These are phyloP conservation scores for Tadarida brasiliensis DNA, from an alignment of 2,797 vertebrate species.

Conservation along the genomic window DNA sequence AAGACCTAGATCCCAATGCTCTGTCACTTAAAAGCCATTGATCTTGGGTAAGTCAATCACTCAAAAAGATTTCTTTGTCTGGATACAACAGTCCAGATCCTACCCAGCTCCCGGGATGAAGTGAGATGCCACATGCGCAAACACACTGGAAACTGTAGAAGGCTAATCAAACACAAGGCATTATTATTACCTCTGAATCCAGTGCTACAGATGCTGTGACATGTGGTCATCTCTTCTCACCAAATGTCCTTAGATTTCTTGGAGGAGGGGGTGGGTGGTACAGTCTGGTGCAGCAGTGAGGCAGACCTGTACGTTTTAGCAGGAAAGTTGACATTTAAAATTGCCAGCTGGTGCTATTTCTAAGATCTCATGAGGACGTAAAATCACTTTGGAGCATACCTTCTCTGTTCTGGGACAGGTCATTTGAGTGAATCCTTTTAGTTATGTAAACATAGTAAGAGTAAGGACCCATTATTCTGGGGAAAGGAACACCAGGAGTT, in stretches of 20 bases:
- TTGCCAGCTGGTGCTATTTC: background rate
- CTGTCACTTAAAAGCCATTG: background rate
- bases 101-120: slow-evolving; percentile 6
- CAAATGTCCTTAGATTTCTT: slow-evolving; percentile 19
- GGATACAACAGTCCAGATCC: background rate
- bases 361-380: background rate
- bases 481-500: background rate
- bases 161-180: background rate
- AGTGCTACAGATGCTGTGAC: background rate
- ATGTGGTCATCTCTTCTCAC: background rate
- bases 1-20: background rate
- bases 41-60: background rate
- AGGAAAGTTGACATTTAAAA: background rate
- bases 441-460: background rate
- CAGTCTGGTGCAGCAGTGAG: background rate
- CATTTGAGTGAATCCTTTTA: background rate
- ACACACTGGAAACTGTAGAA: background rate
- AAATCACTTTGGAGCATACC: background rate
- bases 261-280: background rate
- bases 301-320: background rate
- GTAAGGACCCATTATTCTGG: background rate
- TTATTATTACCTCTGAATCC: background rate
- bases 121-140: background rate
- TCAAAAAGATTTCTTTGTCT: slow-evolving; percentile 58
- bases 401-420: background rate